These are phyloP conservation scores for Panthera leo DNA, from an alignment of 2,113 vertebrate species.

Conservation along the genomic window DNA sequence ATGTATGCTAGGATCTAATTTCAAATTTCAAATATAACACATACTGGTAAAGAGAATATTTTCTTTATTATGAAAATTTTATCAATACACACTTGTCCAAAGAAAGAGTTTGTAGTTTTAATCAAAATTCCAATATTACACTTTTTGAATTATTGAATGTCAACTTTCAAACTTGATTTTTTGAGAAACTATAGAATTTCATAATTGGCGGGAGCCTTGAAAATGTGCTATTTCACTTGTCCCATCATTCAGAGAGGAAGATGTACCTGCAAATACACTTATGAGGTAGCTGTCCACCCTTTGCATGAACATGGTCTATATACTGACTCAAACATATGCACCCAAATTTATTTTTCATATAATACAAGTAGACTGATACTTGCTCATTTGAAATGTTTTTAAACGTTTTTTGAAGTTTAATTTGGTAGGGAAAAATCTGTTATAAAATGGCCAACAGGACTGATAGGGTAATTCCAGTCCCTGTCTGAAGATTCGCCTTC, in stretches of 20 bases:
- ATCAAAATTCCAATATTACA: not conserved
- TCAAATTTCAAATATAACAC: not conserved
- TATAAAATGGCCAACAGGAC: no score
- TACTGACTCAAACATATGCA: not conserved
- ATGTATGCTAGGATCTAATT: not conserved
- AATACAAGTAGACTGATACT: not conserved
- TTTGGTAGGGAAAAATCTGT: no score
- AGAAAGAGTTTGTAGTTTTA: not conserved
- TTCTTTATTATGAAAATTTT: not conserved
- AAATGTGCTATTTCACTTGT: not conserved
- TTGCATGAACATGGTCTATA: not conserved
- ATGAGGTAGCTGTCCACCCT: not conserved
- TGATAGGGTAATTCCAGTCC: no score
- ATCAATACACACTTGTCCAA: not conserved
- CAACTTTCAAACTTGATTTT: not conserved
- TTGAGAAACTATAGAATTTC: not conserved
- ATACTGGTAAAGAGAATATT: not conserved
- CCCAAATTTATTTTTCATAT: not conserved
- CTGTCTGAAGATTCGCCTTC: no score
- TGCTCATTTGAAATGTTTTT: not conserved
- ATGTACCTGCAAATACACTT: not conserved
- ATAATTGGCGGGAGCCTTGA: not conserved
- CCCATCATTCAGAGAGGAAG: not conserved
- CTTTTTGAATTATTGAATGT: not conserved
- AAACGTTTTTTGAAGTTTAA: no score